Conservation (phyloP, 2,797 vertebrate genomes). For the Sebastes kiyomatsui region DNA sequence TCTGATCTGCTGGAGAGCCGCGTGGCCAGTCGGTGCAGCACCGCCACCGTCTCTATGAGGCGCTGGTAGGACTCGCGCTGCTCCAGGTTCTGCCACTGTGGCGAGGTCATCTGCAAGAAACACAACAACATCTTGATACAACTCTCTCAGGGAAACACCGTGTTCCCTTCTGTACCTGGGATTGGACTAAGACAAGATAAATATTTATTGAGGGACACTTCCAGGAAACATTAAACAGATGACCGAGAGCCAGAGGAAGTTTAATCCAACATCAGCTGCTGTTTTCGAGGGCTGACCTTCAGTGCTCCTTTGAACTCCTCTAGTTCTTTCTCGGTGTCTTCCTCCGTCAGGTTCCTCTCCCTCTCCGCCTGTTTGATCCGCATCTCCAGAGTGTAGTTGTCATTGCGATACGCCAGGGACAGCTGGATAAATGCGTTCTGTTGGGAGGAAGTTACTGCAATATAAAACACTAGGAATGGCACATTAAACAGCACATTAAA, state of each 20-base stretch:
- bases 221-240: conserved; percentile 52
- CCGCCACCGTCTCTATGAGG: conserved; percentile 89
- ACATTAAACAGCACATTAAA: conserved; percentile 28
- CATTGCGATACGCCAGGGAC: conserved; percentile 97
- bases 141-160: conserved; percentile 3
- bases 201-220: conserved; percentile 45
- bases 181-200: conserved; percentile 15
- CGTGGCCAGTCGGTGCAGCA: conserved; percentile 90
- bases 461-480: conserved; percentile 20
- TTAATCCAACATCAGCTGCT: conserved; percentile 14
- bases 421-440: conserved; percentile 98
- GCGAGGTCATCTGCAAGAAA: conserved; percentile 85
- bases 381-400: conserved; percentile 96
- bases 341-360: conserved; percentile 95
- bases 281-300: conserved; percentile 82
- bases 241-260: conserved; percentile 33
- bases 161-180: neutral
- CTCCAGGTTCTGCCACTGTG: conserved; percentile 92
- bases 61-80: conserved; percentile 94
- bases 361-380: conserved; percentile 94
- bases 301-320: conserved; percentile 94
- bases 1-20: conserved; percentile 95
- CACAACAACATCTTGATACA: conserved; percentile 16
- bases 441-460: conserved; percentile 44
- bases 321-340: conserved; percentile 96